Percentiles rank a stretch among this genome's conserved stretches.
These are phyloP conservation scores for Sebastes iracundus DNA, from an alignment of 2,797 vertebrate genomes.

Conservation along the genomic window DNA sequence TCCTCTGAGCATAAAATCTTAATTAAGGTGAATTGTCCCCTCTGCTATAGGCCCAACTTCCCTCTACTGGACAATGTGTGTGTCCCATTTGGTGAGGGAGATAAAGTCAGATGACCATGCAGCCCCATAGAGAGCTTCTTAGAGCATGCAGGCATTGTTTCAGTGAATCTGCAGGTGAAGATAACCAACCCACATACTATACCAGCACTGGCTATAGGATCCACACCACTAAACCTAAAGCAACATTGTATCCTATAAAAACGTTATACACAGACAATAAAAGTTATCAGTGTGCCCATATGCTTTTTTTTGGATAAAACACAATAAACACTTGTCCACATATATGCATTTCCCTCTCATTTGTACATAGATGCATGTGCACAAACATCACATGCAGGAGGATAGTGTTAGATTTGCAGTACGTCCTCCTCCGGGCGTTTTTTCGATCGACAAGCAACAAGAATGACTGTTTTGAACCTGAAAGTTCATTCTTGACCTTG, in stretches of 20 bases:
- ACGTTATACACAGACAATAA: not conserved
- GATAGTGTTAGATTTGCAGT: not conserved
- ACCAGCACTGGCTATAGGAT: too few relatives aligned
- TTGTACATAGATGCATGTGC: not conserved
- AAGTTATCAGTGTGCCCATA: slow-evolving; percentile 17
- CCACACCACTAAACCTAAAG: not conserved
- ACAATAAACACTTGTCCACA: not conserved
- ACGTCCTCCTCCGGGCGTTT: not conserved
- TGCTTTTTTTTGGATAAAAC: not conserved
- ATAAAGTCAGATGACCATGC: slow-evolving; percentile 41
- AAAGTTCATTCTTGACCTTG: not conserved
- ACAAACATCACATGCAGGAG: not conserved
- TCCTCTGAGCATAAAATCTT: slow-evolving; percentile 24
- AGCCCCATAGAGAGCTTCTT: slow-evolving; percentile 17
- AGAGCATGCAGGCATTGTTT: slow-evolving; percentile 43
- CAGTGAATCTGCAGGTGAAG: slow-evolving; percentile 59
- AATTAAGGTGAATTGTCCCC: slow-evolving; percentile 26
- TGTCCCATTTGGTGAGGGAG: slow-evolving; percentile 36
- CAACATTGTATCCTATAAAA: not conserved
- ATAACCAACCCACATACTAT: slow-evolving; percentile 42
- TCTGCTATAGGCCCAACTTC: not conserved
- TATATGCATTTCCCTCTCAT: not conserved
- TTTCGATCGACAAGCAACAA: not conserved
- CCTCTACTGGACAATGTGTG: not conserved
- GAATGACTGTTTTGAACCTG: not conserved